These are phyloP conservation scores for Maniola jurtina DNA, from an alignment of 1,140 invertebrate species.

Conservation along the genomic window DNA sequence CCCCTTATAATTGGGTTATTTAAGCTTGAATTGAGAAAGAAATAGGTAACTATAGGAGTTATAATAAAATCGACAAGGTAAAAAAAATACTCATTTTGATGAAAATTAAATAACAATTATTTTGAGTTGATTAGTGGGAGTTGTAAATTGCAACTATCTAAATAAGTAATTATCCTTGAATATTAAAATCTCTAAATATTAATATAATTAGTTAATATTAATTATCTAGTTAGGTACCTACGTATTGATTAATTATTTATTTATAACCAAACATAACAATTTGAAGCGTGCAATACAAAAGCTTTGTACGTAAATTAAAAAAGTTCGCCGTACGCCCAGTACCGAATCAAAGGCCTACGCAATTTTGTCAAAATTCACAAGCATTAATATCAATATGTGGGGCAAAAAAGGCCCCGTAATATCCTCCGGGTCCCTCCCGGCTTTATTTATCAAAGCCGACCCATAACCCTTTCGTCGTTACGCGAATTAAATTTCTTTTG, in stretches of 20 bases:
- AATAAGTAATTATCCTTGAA: no score
- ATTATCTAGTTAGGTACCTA: no score
- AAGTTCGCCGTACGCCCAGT: slow-evolving; percentile 23
- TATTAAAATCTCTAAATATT: no score
- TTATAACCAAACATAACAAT: background rate
- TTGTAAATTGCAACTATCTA: no score
- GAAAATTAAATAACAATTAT: no score
- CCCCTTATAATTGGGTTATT: no score
- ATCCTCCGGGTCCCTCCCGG: slow-evolving; percentile 61
- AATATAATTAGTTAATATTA: no score
- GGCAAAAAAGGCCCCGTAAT: slow-evolving; percentile 70
- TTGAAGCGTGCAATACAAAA: slow-evolving; percentile 1
- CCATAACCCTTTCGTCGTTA: slow-evolving; percentile 76
- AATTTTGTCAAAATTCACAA: slow-evolving; percentile 75
- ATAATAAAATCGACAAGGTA: no score
- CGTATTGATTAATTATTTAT: background rate
- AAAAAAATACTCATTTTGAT: no score
- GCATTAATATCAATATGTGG: slow-evolving; percentile 77
- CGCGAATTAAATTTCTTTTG: slow-evolving; percentile 78
- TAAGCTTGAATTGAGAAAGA: no score
- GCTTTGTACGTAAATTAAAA: slow-evolving; percentile 34
- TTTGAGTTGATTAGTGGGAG: no score
- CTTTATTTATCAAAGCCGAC: slow-evolving; percentile 71
- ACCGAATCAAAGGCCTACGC: slow-evolving; percentile 39
- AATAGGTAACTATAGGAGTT: no score